These are phyloP conservation scores for Lutjanus campechanus DNA, from an alignment of 2,797 vertebrate genomes.

Conservation along the genomic window DNA sequence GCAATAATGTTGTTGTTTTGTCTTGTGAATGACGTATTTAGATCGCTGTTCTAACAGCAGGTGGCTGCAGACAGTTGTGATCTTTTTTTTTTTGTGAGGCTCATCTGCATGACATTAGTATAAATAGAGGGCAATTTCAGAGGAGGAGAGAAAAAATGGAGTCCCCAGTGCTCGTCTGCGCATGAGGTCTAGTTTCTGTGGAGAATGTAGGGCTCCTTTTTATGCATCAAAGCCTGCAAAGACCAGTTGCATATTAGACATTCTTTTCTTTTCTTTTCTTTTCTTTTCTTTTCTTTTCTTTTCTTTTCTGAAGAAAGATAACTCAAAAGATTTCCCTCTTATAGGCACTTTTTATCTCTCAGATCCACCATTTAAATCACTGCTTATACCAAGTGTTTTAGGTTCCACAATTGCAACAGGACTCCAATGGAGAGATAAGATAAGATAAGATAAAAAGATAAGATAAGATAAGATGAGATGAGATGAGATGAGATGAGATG, in stretches of 20 bases:
- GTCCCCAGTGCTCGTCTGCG: background rate
- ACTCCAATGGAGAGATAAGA: too few species aligned
- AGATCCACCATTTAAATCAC: too few species aligned
- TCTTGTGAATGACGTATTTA: background rate
- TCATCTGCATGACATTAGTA: conserved; percentile 9
- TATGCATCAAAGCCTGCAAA: background rate
- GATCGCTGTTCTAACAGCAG: conserved; percentile 31
- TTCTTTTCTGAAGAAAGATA: background rate
- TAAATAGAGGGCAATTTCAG: conserved; percentile 6
- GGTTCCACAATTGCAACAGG: too few species aligned
- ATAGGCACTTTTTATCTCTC: too few species aligned
- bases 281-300: conserved; percentile 10
- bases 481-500: too few species aligned
- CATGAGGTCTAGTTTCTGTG: background rate
- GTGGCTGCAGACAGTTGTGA: conserved; percentile 23
- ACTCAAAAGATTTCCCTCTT: too few species aligned
- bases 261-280: background rate
- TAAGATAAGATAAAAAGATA: too few species aligned
- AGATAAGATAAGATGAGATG: too few species aligned
- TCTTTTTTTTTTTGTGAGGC: background rate
- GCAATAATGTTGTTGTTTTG: background rate
- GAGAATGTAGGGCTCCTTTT: conserved; percentile 2
- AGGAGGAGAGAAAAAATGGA: conserved; percentile 2
- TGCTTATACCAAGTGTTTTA: too few species aligned
- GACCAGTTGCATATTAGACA: background rate